Evolutionary conservation across 2,113 vertebrate species (phyloP).

Genomic region (Naja naja): DNA sequence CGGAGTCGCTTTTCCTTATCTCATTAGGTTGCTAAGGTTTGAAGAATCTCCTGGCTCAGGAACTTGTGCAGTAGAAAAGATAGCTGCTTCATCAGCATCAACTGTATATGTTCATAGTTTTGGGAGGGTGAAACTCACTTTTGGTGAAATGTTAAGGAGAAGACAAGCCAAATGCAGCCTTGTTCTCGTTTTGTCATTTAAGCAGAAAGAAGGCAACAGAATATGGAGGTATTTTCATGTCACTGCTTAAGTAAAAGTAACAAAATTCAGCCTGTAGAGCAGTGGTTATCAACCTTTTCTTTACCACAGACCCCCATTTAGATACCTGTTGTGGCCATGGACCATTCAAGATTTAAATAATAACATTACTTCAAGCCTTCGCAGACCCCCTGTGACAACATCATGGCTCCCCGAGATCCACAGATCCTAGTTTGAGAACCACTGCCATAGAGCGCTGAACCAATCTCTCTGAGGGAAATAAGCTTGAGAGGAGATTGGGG

Average conservation of each 20-base stretch:
- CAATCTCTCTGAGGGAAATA: neutral
- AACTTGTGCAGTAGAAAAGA: neutral
- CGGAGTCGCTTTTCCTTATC: neutral
- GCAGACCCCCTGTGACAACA: neutral
- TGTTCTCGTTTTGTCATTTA: neutral
- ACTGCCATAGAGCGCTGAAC: neutral
- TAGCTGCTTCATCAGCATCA: neutral
- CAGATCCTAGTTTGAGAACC: neutral
- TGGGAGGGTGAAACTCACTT: neutral
- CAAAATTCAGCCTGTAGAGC: neutral
- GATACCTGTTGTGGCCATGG: neutral
- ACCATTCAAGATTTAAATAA: neutral
- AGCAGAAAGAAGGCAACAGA: neutral
- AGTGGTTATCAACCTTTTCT: neutral
- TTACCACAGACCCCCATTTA: neutral
- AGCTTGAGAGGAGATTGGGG: neutral
- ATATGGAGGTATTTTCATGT: neutral
- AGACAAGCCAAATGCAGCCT: neutral
- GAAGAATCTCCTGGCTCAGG: neutral
- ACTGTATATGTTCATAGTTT: neutral
- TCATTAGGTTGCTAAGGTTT: neutral
- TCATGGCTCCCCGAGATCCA: neutral
- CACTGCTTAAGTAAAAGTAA: neutral
- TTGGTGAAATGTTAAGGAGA: neutral
- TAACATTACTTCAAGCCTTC: neutral